These are phyloP conservation scores for Brachionus sp. DNA, from an alignment of 1,140 invertebrate species.

Conservation along the genomic window DNA sequence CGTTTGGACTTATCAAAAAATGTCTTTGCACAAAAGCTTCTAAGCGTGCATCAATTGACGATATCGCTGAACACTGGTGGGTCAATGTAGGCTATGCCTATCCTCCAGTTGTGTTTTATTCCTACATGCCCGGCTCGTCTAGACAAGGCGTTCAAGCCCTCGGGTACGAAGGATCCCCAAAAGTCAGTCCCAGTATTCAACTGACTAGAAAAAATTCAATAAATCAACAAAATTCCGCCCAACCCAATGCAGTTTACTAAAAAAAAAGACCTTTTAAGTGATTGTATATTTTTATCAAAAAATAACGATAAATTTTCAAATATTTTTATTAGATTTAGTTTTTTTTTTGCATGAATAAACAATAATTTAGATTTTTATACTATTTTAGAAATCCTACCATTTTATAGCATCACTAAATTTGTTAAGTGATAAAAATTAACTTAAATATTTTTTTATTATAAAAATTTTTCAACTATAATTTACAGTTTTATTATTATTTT, in stretches of 20 bases:
- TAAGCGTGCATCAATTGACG: conserved; percentile 82
- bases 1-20: conserved; percentile 84
- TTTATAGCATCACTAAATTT: too few relatives aligned
- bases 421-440: too few relatives aligned
- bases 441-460: too few relatives aligned
- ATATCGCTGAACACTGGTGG: conserved; percentile 88
- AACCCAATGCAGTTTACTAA: not conserved
- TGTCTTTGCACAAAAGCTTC: conserved; percentile 87
- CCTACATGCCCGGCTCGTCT: conserved; percentile 29
- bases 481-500: too few relatives aligned
- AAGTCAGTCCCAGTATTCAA: conserved; percentile 44
- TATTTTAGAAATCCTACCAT: too few relatives aligned
- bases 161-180: conserved; percentile 33
- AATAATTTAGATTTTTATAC: too few relatives aligned
- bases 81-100: conserved; percentile 74
- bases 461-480: too few relatives aligned
- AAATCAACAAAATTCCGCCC: not conserved
- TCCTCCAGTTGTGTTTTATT: conserved; percentile 43
- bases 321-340: not conserved
- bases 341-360: too few relatives aligned
- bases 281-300: not conserved
- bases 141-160: conserved; percentile 43
- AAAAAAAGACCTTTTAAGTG: not conserved
- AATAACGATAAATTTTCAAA: not conserved
- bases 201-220: conserved; percentile 19